A percentile compares a stretch with the other conserved stretches of the same genome.
Evolutionary conservation across 1,140 invertebrate genomes (phyloP).

Genomic region (Lordiphosa collinella): DNA sequence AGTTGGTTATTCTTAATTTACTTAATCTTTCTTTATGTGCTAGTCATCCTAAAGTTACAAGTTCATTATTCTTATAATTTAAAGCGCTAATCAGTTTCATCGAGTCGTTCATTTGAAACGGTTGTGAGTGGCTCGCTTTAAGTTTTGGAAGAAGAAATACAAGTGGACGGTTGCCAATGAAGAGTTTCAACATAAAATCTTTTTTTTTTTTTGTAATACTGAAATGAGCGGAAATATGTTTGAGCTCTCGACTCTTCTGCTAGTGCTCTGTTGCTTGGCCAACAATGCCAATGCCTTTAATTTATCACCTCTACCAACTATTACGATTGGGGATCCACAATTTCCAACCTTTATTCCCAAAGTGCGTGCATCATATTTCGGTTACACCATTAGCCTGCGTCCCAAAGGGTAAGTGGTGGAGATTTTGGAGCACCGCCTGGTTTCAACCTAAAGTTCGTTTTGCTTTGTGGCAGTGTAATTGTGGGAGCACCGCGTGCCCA

Average conservation of each 20-base stretch:
- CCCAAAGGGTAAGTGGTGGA: slow-evolving; percentile 57
- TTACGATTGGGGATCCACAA: slow-evolving; percentile 58
- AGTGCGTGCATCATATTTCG: slow-evolving; percentile 76
- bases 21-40: too few species aligned
- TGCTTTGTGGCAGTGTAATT: slow-evolving; percentile 43
- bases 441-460: slow-evolving; percentile 14
- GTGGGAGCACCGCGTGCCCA: slow-evolving; percentile 75
- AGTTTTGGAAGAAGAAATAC: background rate
- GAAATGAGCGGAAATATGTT: background rate
- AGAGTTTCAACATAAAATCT: slow-evolving; percentile 8
- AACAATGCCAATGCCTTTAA: slow-evolving; percentile 47
- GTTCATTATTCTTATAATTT: too few species aligned
- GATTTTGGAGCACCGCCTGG: background rate
- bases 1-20: too few species aligned
- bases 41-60: too few species aligned
- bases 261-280: slow-evolving; percentile 9
- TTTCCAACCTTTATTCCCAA: slow-evolving; percentile 53
- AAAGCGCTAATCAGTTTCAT: slow-evolving; percentile 23
- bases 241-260: background rate
- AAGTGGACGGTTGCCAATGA: background rate
- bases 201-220: too few species aligned
- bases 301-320: slow-evolving; percentile 71
- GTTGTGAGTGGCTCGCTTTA: slow-evolving; percentile 2
- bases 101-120: slow-evolving; percentile 16
- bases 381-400: slow-evolving; percentile 65